Base-by-base conservation (phyloP, 64 coral and sea anemone species). In the Actinia equina region DNA sequence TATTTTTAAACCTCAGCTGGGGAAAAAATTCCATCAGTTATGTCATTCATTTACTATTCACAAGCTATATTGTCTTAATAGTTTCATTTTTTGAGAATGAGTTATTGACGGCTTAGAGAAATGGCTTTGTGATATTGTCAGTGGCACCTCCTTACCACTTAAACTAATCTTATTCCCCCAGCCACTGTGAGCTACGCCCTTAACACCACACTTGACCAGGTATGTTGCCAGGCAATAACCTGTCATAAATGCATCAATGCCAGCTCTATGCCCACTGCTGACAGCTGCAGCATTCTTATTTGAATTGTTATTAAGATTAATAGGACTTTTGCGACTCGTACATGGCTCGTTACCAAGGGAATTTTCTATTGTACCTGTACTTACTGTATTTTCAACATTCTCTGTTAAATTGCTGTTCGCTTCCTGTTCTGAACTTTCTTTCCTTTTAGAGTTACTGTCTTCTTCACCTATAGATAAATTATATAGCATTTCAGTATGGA, bases 211-310 rank as follows among this genome's bases (percentile, higher is more conserved):
- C 71, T 89, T 87, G 27, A 92, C 71, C 3, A 89, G 19, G 63
- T 92, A 94, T 6, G 84, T 86, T 7, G 92, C 92, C 92, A 98
- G 90, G 59, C 95, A 94, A 71, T 85, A 98, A 18, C 95, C 95
- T 14, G 95, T 98, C 95, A 98, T 98, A 70, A 94, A 98, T 5
- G 95, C 95, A 54, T 98, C 95, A 85, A 98, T 93, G 15, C 95
- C 95, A 10, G 95, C 95, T 17, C 95, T 89, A 80, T 98, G 95
- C 11, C 87, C 87, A 51, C 95, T 83, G 13, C 87, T 87, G 8
- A 83, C 87, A 17, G 60, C 17, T 63, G 60, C 22, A 18, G 17
- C 5, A 18, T 63, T 63, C 19, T 4, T 63, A 63, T 63, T 63
- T 63, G 60, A 6, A 63, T 63, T 11, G 22, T 63, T 20, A 20